Evolutionary conservation across 2,797 vertebrate genomes (phyloP).

Genomic region (Smutsia gigantea): DNA sequence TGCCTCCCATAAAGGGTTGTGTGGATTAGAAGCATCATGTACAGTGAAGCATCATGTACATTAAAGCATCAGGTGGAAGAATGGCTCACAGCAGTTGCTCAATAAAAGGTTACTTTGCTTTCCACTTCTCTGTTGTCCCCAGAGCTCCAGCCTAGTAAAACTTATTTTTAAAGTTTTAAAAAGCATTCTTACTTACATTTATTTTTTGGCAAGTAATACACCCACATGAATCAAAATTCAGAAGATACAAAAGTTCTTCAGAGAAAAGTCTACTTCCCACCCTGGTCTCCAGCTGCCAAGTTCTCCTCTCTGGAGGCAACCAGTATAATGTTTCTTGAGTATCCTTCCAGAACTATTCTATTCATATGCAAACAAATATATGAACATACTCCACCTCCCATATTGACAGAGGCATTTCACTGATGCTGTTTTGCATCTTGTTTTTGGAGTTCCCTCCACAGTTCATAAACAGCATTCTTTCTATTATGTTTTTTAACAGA

Average conservation of each 20-base stretch:
- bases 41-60: fast-evolving
- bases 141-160: background rate
- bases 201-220: background rate
- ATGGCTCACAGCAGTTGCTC: background rate
- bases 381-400: fast-evolving
- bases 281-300: background rate
- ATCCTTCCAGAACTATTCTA: background rate
- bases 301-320: background rate
- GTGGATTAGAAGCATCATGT: fast-evolving
- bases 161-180: background rate
- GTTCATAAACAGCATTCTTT: background rate
- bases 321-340: background rate
- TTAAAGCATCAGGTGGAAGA: background rate
- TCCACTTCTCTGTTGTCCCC: background rate
- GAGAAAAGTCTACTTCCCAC: background rate
- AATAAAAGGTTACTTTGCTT: background rate
- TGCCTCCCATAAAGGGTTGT: background rate
- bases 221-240: background rate
- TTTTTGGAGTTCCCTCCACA: background rate
- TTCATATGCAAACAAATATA: fast-evolving
- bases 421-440: background rate
- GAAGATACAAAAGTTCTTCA: background rate
- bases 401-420: fast-evolving
- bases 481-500: background rate
- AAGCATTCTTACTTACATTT: background rate